Conservation (phyloP, 2,888 invertebrate species). For the Acrobasis repandana region DNA sequence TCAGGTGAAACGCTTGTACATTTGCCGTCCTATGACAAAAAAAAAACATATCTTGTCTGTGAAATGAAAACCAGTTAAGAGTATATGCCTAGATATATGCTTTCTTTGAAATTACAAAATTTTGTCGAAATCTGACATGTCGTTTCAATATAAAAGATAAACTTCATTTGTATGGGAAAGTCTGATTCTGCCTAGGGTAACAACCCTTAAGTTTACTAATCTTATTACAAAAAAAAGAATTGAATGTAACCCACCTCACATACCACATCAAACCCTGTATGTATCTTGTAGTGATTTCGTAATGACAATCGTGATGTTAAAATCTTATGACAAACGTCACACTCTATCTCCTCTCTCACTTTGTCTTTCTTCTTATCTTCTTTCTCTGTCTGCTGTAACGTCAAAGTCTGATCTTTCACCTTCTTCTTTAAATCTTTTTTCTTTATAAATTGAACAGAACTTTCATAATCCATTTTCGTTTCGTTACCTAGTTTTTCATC, state of each 20-base stretch:
- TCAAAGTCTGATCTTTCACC: background rate
- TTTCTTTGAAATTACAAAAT: too few relatives aligned
- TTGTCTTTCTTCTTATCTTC: slow-evolving; percentile 34
- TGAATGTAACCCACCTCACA: slow-evolving; percentile 55
- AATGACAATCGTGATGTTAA: slow-evolving; percentile 66
- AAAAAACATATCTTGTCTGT: too few relatives aligned
- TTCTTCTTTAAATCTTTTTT: slow-evolving; percentile 19
- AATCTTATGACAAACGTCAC: slow-evolving; percentile 71
- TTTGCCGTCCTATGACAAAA: too few relatives aligned
- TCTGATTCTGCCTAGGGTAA: too few relatives aligned
- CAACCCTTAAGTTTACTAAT: too few relatives aligned
- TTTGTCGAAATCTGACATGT: too few relatives aligned
- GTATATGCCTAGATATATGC: too few relatives aligned
- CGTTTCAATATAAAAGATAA: too few relatives aligned
- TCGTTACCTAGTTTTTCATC: slow-evolving; percentile 26
- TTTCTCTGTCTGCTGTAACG: slow-evolving; percentile 20
- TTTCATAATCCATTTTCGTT: slow-evolving; percentile 33
- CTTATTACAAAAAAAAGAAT: too few relatives aligned
- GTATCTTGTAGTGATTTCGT: slow-evolving; percentile 73
- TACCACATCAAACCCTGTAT: slow-evolving; percentile 70
- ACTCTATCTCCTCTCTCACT: slow-evolving; percentile 61
- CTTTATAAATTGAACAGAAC: slow-evolving; percentile 33
- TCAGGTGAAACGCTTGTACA: too few relatives aligned
- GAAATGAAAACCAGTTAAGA: too few relatives aligned
- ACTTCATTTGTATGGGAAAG: too few relatives aligned